Base-by-base conservation (phyloP, 2,797 vertebrate species). In the Dryobates pubescens region DNA sequence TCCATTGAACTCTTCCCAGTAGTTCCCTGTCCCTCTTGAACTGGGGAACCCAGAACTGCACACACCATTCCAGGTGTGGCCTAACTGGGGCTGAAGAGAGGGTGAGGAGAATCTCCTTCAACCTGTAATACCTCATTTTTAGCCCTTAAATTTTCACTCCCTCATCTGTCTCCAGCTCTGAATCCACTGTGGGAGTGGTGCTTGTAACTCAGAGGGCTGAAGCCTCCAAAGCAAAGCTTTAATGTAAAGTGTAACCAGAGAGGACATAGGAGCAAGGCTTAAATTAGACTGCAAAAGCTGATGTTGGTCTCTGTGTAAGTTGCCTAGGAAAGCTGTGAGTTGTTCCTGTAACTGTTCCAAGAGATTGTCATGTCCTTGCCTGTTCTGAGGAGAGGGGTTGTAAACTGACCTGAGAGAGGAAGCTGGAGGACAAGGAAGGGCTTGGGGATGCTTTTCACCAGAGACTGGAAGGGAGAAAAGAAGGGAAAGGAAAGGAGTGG, bases 271-370 rank as follows among this genome's bases (percentile, higher is more conserved):
- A 89, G 64, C 58, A 41, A 65, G 80, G 89, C 78, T 77, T 84
- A 88, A 86, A 82, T 94, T 90, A 87, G 91, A 65, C 65, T 90
- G 51, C 29, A 80, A 88, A 89, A 90, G 19, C 51, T 70, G 38
- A 22, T 38, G 36, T 74, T 86, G 61, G 58, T 88, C 24, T 70
- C 59, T 77, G 11, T 85, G 30, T 75, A 41, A 61, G 57, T 71
- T 71, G 47, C 54, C 65, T 83, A 38, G 59, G 47, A 23, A 62
- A 70, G 72, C 19, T 71, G 22, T 57, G 82, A 88, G 56, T 89
- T 84, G 72, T 90, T 81, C 72, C 86, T 92, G 62, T 87, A 85
- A 67, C 90, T 57, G 54, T 90, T 92, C 88, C 86, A 88, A 88
- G 86, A 90, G 90, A 72, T 93, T 84, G 89, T 77, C 62, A 11